Evolutionary conservation across 1,140 invertebrate genomes (phyloP).

Genomic region (Eriocheir sinensis): DNA sequence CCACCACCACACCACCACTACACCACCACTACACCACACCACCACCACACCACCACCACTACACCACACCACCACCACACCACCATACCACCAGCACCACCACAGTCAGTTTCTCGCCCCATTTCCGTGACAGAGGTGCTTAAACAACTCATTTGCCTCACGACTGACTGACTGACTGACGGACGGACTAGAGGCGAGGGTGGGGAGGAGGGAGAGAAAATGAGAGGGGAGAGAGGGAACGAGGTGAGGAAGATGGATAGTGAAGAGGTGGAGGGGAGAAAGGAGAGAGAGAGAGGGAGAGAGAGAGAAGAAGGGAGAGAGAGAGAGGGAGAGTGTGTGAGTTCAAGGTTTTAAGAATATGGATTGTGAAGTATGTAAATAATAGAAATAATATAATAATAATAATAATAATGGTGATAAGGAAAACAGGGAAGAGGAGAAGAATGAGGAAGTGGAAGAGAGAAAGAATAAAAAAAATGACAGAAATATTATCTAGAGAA

Average conservation of each 20-base stretch:
- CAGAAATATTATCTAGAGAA: too few relatives aligned
- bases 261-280: too few relatives aligned
- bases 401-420: not conserved
- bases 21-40: not conserved
- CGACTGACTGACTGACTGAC: not conserved
- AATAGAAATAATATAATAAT: slow-evolving; percentile 27
- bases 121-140: not conserved
- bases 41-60: not conserved
- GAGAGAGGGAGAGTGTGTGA: too few relatives aligned
- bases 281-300: too few relatives aligned
- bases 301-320: too few relatives aligned
- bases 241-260: too few relatives aligned
- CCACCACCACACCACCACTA: not conserved
- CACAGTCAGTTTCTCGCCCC: too few relatives aligned
- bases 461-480: too few relatives aligned
- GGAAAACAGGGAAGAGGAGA: too few relatives aligned
- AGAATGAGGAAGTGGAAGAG: too few relatives aligned
- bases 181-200: too few relatives aligned
- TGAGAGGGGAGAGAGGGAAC: not conserved
- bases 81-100: not conserved
- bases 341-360: not conserved
- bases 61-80: not conserved
- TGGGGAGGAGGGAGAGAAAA: not conserved
- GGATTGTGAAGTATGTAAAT: not conserved
- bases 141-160: not conserved